phyloP scores from a whole-genome alignment of 2,888 invertebrate genomes.

The Agrochola lychnidis region DNA sequence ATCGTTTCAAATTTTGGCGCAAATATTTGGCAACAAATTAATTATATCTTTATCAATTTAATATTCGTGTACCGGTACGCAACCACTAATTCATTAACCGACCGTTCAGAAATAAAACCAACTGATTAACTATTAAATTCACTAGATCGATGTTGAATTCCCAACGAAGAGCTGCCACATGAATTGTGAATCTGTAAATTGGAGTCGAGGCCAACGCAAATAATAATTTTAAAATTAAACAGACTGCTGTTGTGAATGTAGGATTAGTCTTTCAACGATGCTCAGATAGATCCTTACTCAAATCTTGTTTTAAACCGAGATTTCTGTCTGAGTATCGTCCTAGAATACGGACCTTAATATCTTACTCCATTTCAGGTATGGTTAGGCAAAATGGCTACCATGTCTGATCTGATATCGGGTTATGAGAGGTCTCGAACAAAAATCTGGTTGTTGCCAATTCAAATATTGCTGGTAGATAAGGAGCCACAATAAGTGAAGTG shows the following conservation, averaged over 20 bases:
- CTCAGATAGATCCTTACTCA: background rate
- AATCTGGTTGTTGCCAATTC: background rate
- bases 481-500: background rate
- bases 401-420: background rate
- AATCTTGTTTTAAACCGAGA: background rate
- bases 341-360: background rate
- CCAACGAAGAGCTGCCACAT: slow-evolving; percentile 12
- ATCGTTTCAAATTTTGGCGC: background rate
- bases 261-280: background rate
- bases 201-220: slow-evolving; percentile 13
- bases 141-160: slow-evolving; percentile 39
- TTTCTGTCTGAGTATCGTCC: background rate
- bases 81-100: slow-evolving; percentile 27
- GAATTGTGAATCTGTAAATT: slow-evolving; percentile 42
- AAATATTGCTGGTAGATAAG: slow-evolving; percentile 13
- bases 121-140: slow-evolving; percentile 39
- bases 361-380: slow-evolving; percentile 49
- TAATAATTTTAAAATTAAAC: slow-evolving; percentile 25
- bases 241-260: background rate
- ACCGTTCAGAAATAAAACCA: slow-evolving; percentile 40
- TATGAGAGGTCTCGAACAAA: background rate
- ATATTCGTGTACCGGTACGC: slow-evolving; percentile 5
- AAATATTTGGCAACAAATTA: slow-evolving; percentile 1
- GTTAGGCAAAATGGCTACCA: slow-evolving; percentile 5
- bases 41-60: background rate